Evolutionary conservation across 2,888 invertebrate genomes (phyloP).

Genomic region (Idaea dimidiata): DNA sequence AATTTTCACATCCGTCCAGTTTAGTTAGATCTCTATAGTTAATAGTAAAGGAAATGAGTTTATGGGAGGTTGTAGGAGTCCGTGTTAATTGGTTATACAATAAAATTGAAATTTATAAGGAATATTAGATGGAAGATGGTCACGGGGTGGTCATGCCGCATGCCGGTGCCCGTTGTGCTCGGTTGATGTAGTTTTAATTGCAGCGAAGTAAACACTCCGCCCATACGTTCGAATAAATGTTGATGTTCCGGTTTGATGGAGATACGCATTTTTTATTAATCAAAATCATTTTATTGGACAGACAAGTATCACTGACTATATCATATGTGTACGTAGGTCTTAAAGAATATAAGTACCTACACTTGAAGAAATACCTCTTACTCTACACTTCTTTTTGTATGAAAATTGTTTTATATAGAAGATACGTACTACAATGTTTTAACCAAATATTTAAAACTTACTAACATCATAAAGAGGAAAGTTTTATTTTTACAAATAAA

Average conservation of each 20-base stretch:
- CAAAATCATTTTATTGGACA: slow-evolving; percentile 10
- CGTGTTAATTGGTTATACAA: slow-evolving; percentile 26
- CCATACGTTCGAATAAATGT: slow-evolving; percentile 31
- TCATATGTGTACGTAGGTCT: too few relatives aligned
- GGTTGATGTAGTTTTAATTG: slow-evolving; percentile 69
- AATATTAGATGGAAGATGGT: slow-evolving; percentile 71
- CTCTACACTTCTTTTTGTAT: too few relatives aligned
- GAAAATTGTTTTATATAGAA: too few relatives aligned
- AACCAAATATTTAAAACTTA: too few relatives aligned
- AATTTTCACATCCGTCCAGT: slow-evolving; percentile 55
- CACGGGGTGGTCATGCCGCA: slow-evolving; percentile 55
- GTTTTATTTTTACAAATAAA: too few relatives aligned
- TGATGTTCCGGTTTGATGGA: slow-evolving; percentile 12
- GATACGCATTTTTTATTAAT: slow-evolving; percentile 6
- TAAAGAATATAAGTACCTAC: too few relatives aligned
- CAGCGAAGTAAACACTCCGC: slow-evolving; percentile 57
- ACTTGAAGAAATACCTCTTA: too few relatives aligned
- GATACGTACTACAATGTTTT: too few relatives aligned
- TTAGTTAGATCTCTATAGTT: slow-evolving; percentile 28
- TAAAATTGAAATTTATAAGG: slow-evolving; percentile 45
- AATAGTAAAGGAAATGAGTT: slow-evolving; percentile 21
- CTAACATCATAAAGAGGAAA: too few relatives aligned
- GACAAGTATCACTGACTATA: neutral
- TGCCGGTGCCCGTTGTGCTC: slow-evolving; percentile 39
- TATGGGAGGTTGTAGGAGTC: slow-evolving; percentile 21